Evolutionary conservation across 2,113 vertebrate genomes (phyloP).

Genomic region (Crocuta crocuta): DNA sequence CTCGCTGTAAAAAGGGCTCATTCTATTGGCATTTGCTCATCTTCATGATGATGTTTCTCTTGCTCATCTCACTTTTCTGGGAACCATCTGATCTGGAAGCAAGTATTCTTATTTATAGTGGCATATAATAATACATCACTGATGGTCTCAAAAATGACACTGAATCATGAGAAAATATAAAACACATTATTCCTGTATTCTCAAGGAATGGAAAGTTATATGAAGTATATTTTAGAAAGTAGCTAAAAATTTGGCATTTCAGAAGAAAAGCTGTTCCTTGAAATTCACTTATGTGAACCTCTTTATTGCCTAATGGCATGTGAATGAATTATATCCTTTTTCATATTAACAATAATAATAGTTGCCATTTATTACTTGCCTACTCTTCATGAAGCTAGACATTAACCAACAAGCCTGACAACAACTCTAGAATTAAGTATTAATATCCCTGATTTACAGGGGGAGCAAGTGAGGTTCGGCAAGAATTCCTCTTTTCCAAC

Average conservation of each 20-base stretch:
- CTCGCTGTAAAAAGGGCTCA: background rate
- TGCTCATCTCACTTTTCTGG: background rate
- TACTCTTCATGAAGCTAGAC: background rate
- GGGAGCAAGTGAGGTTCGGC: background rate
- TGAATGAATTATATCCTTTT: conserved; percentile 21
- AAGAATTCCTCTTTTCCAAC: background rate
- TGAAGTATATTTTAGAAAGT: background rate
- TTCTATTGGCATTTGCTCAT: background rate
- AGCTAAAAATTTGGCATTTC: background rate
- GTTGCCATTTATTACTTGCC: background rate
- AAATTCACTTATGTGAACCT: background rate
- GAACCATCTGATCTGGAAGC: background rate
- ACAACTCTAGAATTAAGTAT: conserved; percentile 12
- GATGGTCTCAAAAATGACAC: background rate
- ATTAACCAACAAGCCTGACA: background rate
- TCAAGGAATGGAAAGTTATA: background rate
- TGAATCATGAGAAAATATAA: background rate
- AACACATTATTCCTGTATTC: background rate
- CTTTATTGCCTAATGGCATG: background rate
- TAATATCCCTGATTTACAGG: background rate
- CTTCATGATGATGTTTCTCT: background rate
- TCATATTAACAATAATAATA: background rate
- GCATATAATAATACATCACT: background rate
- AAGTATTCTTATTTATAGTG: background rate
- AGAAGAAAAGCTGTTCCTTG: background rate